These are phyloP conservation scores for Blera fallax DNA, from an alignment of 2,888 invertebrate species.

Conservation along the genomic window DNA sequence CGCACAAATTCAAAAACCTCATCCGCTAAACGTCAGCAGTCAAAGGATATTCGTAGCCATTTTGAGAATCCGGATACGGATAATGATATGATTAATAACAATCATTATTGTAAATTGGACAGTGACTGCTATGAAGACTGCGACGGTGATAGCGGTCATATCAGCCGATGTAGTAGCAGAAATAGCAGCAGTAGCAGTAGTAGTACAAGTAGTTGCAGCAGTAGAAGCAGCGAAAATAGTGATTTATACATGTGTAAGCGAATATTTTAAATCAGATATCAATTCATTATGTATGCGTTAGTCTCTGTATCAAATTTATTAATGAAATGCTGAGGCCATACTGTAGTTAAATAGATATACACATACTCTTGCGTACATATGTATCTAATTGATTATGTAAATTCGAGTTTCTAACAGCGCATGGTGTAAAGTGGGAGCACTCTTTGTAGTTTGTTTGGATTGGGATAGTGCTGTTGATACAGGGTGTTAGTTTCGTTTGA, in stretches of 20 bases:
- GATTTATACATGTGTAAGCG: constrained; percentile 70
- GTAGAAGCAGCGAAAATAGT: constrained; percentile 50
- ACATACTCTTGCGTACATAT: background rate
- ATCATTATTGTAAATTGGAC: constrained; percentile 38
- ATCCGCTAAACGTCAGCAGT: constrained; percentile 19
- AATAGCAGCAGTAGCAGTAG: constrained; percentile 51
- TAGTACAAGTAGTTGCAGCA: constrained; percentile 30
- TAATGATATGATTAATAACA: constrained; percentile 52
- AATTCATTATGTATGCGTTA: constrained; percentile 20
- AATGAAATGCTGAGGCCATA: constrained; percentile 65
- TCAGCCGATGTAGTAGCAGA: constrained; percentile 62
- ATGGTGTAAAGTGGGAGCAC: constrained; percentile 18
- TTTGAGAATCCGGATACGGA: constrained; percentile 54
- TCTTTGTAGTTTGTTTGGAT: background rate
- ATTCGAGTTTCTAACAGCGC: constrained; percentile 21
- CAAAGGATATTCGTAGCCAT: constrained; percentile 37
- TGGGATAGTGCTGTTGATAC: background rate
- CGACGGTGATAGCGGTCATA: constrained; percentile 61
- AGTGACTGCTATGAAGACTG: constrained; percentile 41
- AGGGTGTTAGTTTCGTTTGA: background rate
- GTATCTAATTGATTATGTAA: constrained; percentile 56
- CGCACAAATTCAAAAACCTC: constrained; percentile 40
- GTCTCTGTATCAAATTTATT: constrained; percentile 43
- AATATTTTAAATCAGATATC: constrained; percentile 28
- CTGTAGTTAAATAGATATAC: no score